Evolutionary conservation across 2,797 vertebrate genomes (phyloP).

Genomic region (Bothrops alternatus): DNA sequence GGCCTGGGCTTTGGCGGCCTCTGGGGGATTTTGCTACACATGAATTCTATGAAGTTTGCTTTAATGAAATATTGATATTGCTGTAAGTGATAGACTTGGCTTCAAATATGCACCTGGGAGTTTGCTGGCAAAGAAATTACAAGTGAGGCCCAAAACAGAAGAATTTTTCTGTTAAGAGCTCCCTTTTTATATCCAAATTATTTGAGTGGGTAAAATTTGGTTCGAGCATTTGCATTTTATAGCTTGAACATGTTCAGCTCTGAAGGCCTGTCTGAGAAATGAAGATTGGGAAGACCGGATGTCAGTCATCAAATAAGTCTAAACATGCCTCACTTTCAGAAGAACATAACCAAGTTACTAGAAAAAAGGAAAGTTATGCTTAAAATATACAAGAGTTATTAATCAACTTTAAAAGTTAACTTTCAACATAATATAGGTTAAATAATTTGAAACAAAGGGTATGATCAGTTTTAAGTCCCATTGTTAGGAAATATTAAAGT

Average conservation of each 20-base stretch:
- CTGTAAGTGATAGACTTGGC: constrained; percentile 60
- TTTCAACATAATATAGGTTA: constrained; percentile 19
- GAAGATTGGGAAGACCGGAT: constrained; percentile 49
- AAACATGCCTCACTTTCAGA: constrained; percentile 6
- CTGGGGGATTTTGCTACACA: too few relatives aligned
- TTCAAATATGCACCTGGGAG: constrained; percentile 56
- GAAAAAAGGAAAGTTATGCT: constrained; percentile 21
- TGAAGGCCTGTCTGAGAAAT: constrained; percentile 52
- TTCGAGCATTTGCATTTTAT: constrained; percentile 47
- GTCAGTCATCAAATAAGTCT: constrained; percentile 50
- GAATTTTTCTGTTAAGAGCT: constrained; percentile 48
- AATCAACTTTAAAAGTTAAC: constrained; percentile 36
- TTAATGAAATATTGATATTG: constrained; percentile 58
- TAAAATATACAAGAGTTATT: not conserved
- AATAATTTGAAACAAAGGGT: not conserved
- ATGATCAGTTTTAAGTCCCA: not conserved
- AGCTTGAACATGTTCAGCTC: constrained; percentile 49
- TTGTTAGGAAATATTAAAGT: not conserved
- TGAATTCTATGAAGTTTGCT: constrained; percentile 54
- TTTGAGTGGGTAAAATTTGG: constrained; percentile 36
- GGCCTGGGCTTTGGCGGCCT: too few relatives aligned
- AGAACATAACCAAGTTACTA: not conserved
- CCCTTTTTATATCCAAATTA: constrained; percentile 47
- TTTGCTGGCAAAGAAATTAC: constrained; percentile 52
- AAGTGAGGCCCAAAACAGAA: constrained; percentile 42